Base-by-base conservation (phyloP, 2,888 invertebrate species). In the Asteroscopus sphinx region DNA sequence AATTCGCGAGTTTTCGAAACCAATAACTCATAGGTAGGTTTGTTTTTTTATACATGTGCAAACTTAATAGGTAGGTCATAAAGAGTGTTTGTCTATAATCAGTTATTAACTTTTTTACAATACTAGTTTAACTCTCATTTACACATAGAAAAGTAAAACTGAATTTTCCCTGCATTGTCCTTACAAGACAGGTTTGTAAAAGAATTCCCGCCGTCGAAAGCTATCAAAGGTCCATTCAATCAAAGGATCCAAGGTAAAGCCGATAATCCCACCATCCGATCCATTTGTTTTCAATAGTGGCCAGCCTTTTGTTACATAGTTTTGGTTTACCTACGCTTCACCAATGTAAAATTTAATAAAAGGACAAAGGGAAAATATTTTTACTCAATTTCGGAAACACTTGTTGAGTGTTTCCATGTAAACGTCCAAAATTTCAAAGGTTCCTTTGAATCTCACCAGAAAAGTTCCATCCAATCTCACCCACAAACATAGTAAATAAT, bases 201-300 rank as follows among this genome's bases (percentile, higher is more conserved):
- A 61, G 51, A 61, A 64, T 57, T 73, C 39, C 54, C 30, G 51
- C 54, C 30, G 51, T 56, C 51, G 44, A 33, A 60, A 59, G 49
- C 57, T 67, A 70, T 62, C 56, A 63, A 67, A 68, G 53, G 45
- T 57, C 59, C 48, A 68, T 78, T 80, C 73, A 77, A 77, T 78
- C 76, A 77, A 68, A 74, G 49, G 60, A 68, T 67, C 48, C 41
- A 45, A 65, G 60, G 59, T 68, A 73, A 73, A 73, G 61, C 56
- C 69, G 66, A 68, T 78, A 79, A 79, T 68, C 74, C 51, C 55
- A 26, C 57, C 72, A 77, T 79, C 76, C 74, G 59, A 70, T 69
- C 67, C 77, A 82, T 80, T 79, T 75, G 68, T 76, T 77, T 76
- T 72, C 73, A 73, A 82, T 75, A 64, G 69, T 41, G 58, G 57